Conservation (phyloP, 2,797 vertebrate species). For the Lutjanus campechanus region DNA sequence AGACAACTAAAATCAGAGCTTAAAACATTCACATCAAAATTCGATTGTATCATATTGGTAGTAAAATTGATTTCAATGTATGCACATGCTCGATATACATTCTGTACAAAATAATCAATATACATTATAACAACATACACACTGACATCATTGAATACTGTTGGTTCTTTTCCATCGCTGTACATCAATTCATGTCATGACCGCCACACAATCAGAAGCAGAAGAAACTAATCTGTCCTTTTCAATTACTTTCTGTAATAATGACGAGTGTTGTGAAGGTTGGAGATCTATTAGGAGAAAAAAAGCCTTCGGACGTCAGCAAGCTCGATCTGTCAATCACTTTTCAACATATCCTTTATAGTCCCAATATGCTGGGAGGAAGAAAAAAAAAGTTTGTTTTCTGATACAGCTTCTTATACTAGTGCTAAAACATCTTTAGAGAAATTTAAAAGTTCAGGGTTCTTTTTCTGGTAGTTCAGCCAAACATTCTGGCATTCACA, state of each 20-base stretch:
- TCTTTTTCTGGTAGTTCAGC: too few species aligned
- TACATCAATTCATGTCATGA: conserved; percentile 46
- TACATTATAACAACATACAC: conserved; percentile 71
- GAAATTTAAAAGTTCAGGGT: too few species aligned
- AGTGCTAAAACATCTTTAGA: too few species aligned
- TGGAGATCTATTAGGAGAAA: conserved; percentile 17
- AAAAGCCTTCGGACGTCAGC: conserved; percentile 35
- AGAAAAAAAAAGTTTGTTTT: neutral
- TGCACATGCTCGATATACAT: conserved; percentile 84
- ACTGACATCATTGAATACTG: conserved; percentile 74
- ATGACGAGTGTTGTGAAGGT: conserved; percentile 20
- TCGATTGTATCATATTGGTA: conserved; percentile 65
- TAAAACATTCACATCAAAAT: conserved; percentile 66
- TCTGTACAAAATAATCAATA: conserved; percentile 82
- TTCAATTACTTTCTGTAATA: conserved; percentile 39
- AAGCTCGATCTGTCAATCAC: conserved; percentile 41
- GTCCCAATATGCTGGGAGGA: neutral
- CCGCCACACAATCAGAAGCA: conserved; percentile 16
- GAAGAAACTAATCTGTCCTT: conserved; percentile 30
- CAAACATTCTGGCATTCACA: too few species aligned
- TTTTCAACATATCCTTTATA: neutral
- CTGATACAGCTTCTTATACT: too few species aligned
- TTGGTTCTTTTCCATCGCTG: conserved; percentile 49
- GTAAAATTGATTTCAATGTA: conserved; percentile 76
- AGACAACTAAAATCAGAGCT: conserved; percentile 39